phyloP scores from a whole-genome alignment of 2,888 invertebrate species.

The Noctua comes region DNA sequence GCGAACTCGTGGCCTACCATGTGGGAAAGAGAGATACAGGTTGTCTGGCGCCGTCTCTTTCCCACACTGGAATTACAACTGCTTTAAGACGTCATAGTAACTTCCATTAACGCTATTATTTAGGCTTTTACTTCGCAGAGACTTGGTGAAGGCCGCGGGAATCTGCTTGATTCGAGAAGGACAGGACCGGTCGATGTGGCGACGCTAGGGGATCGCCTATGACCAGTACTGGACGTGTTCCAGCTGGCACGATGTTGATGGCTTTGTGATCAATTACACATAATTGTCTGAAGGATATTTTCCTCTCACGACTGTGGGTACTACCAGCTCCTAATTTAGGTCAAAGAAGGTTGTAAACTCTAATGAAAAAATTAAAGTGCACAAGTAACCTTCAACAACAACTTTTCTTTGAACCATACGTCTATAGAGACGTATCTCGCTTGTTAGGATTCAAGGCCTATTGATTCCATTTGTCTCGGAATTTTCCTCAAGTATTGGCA shows the following conservation, averaged over 20 bases:
- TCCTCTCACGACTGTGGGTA: neutral
- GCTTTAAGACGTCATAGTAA: no score
- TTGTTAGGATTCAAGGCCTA: constrained; percentile 49
- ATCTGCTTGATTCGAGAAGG: no score
- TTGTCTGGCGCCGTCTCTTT: no score
- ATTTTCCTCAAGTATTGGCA: constrained; percentile 49
- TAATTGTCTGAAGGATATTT: neutral
- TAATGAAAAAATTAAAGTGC: neutral
- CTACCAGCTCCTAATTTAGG: neutral
- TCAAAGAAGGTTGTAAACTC: neutral
- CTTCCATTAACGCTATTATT: neutral
- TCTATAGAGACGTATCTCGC: neutral
- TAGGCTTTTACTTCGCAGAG: neutral
- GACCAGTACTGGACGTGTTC: neutral
- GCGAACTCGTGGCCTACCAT: no score
- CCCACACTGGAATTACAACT: no score
- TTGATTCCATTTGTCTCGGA: constrained; percentile 29
- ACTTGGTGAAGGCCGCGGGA: neutral
- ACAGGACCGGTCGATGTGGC: neutral
- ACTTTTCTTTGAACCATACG: constrained; percentile 25
- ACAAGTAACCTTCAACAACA: constrained; percentile 15
- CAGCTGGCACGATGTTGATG: neutral
- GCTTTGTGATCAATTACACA: neutral
- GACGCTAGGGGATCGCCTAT: neutral
- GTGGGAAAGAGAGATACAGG: no score